phyloP scores from a whole-genome alignment of 2,113 vertebrate genomes.

The Zosterops borbonicus region DNA sequence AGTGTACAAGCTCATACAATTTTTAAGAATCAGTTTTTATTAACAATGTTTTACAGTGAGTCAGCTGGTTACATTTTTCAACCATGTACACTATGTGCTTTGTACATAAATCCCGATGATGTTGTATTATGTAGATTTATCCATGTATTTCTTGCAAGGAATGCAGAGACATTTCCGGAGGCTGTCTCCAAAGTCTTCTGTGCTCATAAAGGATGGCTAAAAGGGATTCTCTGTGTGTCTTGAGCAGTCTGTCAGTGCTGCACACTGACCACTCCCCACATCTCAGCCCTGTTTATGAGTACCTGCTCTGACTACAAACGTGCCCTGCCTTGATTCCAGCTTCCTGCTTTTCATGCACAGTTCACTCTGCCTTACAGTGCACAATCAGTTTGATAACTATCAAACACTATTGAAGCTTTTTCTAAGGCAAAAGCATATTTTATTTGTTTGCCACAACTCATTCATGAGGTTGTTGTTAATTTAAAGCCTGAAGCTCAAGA shows the following conservation, averaged over 20 bases:
- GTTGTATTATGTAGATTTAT: neutral
- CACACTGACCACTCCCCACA: neutral
- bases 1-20: slow-evolving; percentile 1
- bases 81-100: neutral
- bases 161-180: neutral
- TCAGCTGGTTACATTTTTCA: slow-evolving; percentile 29
- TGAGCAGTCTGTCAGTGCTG: neutral
- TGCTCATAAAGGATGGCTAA: neutral
- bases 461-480: neutral
- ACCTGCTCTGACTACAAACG: neutral
- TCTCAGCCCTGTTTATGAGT: neutral
- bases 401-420: neutral
- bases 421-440: neutral
- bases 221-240: neutral
- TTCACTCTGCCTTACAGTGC: neutral
- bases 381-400: neutral
- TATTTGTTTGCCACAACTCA: neutral
- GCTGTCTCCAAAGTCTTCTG: neutral
- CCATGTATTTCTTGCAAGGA: neutral
- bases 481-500: neutral
- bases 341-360: neutral
- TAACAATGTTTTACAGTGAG: slow-evolving; percentile 31
- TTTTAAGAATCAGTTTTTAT: slow-evolving; percentile 30
- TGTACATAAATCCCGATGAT: neutral
- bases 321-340: neutral